Percentiles rank a stretch among this genome's conserved stretches.
Evolutionary conservation across 2,113 vertebrate genomes (phyloP).

Genomic region (Amblyornis subalaris): DNA sequence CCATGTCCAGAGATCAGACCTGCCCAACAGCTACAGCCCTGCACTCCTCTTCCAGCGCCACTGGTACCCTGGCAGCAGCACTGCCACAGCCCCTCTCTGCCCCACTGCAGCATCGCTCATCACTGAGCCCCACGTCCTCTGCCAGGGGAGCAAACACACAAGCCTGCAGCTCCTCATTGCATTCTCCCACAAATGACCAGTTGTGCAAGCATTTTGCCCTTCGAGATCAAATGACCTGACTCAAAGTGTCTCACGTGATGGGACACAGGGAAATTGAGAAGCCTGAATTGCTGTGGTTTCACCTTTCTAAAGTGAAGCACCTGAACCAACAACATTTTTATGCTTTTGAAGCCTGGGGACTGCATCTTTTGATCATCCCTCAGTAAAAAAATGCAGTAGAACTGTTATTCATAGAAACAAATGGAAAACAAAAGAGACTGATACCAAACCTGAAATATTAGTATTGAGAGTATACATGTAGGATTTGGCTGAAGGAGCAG

Average conservation of each 20-base stretch:
- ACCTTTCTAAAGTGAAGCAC: conserved; percentile 26
- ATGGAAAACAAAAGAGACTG: not conserved
- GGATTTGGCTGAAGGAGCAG: not conserved
- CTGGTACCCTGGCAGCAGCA: not conserved
- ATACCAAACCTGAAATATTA: not conserved
- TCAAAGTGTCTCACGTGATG: conserved; percentile 52
- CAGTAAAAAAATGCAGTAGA: not conserved
- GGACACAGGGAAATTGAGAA: conserved; percentile 1
- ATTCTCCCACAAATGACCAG: not conserved
- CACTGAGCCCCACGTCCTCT: not conserved
- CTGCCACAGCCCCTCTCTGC: not conserved
- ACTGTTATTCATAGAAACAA: not conserved
- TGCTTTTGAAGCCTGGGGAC: not conserved
- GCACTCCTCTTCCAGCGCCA: not conserved
- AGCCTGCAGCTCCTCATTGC: fast-evolving
- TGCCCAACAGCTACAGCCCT: fast-evolving
- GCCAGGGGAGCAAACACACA: not conserved
- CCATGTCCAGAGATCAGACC: not conserved
- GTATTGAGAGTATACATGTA: not conserved
- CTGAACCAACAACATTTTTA: not conserved
- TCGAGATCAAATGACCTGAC: conserved; percentile 41
- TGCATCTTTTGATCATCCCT: not conserved
- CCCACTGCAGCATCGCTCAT: not conserved
- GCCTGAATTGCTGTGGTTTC: conserved; percentile 30
- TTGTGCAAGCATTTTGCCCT: conserved; percentile 1